A percentile compares a stretch with the other conserved stretches of the same genome.
phyloP scores from a whole-genome alignment of 2,888 invertebrate genomes.

The Hydraecia micacea region DNA sequence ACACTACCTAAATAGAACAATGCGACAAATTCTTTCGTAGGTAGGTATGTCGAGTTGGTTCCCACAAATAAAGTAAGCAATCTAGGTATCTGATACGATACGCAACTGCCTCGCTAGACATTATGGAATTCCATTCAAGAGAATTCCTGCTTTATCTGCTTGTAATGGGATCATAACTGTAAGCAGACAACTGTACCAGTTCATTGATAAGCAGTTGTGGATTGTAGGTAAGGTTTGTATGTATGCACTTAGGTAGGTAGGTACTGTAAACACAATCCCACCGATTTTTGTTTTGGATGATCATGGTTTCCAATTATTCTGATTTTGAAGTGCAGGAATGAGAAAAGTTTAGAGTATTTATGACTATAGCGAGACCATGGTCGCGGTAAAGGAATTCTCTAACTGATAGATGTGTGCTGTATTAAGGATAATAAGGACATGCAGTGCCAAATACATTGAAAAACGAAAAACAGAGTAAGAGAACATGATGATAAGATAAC shows the following conservation, averaged over 20 bases:
- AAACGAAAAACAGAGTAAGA: not conserved
- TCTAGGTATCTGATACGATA: slow-evolving; percentile 5
- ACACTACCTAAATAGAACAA: not conserved
- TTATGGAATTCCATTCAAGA: slow-evolving; percentile 16
- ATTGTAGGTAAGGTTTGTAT: too few relatives aligned
- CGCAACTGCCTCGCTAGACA: not conserved
- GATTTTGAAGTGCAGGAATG: not conserved
- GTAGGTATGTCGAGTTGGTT: slow-evolving; percentile 6
- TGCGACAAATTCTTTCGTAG: not conserved
- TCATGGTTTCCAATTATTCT: not conserved
- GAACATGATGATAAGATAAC: not conserved
- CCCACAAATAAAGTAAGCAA: slow-evolving; percentile 9
- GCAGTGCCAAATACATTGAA: not conserved
- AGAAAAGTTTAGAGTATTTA: not conserved
- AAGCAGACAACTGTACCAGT: not conserved
- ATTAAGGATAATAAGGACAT: not conserved
- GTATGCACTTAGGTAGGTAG: too few relatives aligned
- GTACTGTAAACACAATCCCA: too few relatives aligned
- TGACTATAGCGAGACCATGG: too few relatives aligned
- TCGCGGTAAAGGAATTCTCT: too few relatives aligned
- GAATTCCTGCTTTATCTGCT: slow-evolving; percentile 21
- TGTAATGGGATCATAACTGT: slow-evolving; percentile 29
- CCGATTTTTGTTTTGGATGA: not conserved
- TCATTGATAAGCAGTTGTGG: too few relatives aligned
- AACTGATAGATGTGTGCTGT: not conserved